These are phyloP conservation scores for Drosophila littoralis DNA, from an alignment of 1,140 invertebrate genomes.

Conservation along the genomic window DNA sequence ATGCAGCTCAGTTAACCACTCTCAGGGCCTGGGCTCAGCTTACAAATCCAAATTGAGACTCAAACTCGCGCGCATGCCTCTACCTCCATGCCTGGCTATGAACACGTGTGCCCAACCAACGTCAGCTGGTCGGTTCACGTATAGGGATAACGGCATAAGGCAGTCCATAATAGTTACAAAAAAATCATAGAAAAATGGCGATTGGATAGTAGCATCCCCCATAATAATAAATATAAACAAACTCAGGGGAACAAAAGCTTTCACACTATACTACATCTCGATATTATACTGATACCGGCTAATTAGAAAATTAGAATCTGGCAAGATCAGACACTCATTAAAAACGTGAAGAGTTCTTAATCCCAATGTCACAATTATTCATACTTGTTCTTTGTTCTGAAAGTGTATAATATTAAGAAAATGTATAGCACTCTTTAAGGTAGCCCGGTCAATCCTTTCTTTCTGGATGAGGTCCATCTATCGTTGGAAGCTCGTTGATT, in stretches of 20 bases:
- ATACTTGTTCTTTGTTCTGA: too few relatives aligned
- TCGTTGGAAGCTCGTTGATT: too few relatives aligned
- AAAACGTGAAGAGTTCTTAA: too few relatives aligned
- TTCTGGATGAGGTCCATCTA: too few relatives aligned
- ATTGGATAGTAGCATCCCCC: background rate
- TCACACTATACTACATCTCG: too few relatives aligned
- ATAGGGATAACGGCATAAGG: slow-evolving; percentile 34
- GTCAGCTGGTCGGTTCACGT: slow-evolving; percentile 60
- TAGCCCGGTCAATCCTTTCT: too few relatives aligned
- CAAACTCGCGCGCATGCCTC: slow-evolving; percentile 62
- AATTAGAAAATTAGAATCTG: too few relatives aligned
- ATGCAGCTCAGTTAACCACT: slow-evolving; percentile 31
- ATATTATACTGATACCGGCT: background rate
- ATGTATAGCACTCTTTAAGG: too few relatives aligned
- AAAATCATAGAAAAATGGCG: slow-evolving; percentile 39
- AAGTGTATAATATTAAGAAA: too few relatives aligned
- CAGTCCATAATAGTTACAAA: slow-evolving; percentile 13
- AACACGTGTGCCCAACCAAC: slow-evolving; percentile 65
- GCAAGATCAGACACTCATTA: too few relatives aligned
- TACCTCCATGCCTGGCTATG: slow-evolving; percentile 21
- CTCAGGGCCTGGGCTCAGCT: slow-evolving; percentile 43
- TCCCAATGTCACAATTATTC: too few relatives aligned
- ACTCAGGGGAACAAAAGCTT: background rate
- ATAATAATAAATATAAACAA: background rate
- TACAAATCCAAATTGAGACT: slow-evolving; percentile 77